phyloP scores from a whole-genome alignment of 92 coral and sea anemone species.

The Epizoanthus stellaris region DNA sequence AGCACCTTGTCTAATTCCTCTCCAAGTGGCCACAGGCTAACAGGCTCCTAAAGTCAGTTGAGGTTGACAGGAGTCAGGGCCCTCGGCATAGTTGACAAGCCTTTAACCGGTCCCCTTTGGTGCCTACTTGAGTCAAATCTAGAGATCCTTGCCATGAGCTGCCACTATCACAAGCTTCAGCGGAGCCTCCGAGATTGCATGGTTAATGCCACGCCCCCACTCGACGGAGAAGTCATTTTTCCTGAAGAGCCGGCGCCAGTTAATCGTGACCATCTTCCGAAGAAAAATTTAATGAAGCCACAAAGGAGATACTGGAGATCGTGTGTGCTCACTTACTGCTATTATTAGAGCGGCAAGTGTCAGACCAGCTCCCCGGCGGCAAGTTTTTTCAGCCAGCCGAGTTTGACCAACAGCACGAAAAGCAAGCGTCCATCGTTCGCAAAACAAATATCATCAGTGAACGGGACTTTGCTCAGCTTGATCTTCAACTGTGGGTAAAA shows the following conservation, averaged over 20 bases:
- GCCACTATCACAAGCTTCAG: conserved; percentile 12
- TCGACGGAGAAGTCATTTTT: conserved; percentile 1
- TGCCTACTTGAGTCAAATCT: not conserved
- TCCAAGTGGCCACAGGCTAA: conserved; percentile 19
- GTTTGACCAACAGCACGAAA: not conserved
- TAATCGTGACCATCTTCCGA: not conserved
- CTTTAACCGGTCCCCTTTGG: conserved; percentile 8
- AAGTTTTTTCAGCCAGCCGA: conserved; percentile 4
- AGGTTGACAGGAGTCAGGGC: conserved; percentile 21
- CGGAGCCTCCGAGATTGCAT: not conserved
- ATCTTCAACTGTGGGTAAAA: conserved; percentile 18
- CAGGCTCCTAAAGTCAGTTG: conserved; percentile 27
- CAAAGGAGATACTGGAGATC: conserved; percentile 10
- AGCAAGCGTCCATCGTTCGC: not conserved
- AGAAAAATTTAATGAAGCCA: conserved; percentile 10
- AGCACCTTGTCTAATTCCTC: conserved; percentile 11
- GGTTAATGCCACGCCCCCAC: not conserved
- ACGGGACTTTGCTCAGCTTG: conserved; percentile 14
- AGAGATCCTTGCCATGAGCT: not conserved
- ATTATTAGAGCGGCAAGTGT: conserved; percentile 2
- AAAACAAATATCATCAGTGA: conserved; percentile 15
- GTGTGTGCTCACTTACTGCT: not conserved
- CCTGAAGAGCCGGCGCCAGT: conserved; percentile 18
- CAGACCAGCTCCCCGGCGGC: conserved; percentile 30
- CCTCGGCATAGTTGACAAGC: conserved; percentile 14